phyloP scores from a whole-genome alignment of 2,113 vertebrate species.

The Ceyx margarethae region DNA sequence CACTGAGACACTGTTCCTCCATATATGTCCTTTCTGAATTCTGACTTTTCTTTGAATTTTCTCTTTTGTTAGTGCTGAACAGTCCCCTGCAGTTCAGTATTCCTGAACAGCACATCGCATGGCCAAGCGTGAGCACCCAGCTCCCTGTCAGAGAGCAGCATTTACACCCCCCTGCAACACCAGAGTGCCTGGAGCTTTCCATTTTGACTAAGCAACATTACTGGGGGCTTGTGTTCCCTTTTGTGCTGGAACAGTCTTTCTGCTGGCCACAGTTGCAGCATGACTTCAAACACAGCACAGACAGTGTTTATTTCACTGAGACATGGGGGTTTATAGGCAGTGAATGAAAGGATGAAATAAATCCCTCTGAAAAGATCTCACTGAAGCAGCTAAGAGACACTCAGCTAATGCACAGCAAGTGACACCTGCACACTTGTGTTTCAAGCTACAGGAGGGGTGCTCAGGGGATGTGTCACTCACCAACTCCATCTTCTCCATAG shows the following conservation, averaged over 20 bases:
- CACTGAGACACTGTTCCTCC: background rate
- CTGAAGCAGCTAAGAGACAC: background rate
- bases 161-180: background rate
- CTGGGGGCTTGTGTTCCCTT: background rate
- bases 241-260: background rate
- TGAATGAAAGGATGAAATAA: background rate
- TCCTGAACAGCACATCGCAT: fast-evolving
- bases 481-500: conserved; percentile 93
- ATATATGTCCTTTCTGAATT: background rate
- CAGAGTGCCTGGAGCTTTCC: background rate
- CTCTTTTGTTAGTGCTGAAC: background rate
- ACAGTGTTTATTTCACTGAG: background rate
- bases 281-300: background rate
- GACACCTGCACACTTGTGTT: background rate
- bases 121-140: background rate
- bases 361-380: background rate
- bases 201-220: background rate
- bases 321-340: background rate
- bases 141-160: background rate
- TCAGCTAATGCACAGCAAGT: background rate
- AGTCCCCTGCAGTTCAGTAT: background rate
- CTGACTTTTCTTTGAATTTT: background rate
- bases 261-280: background rate
- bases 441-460: background rate
- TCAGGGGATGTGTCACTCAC: conserved; percentile 38